Evolutionary conservation across 1,140 invertebrate species (phyloP).

Genomic region (Pinna nobilis): DNA sequence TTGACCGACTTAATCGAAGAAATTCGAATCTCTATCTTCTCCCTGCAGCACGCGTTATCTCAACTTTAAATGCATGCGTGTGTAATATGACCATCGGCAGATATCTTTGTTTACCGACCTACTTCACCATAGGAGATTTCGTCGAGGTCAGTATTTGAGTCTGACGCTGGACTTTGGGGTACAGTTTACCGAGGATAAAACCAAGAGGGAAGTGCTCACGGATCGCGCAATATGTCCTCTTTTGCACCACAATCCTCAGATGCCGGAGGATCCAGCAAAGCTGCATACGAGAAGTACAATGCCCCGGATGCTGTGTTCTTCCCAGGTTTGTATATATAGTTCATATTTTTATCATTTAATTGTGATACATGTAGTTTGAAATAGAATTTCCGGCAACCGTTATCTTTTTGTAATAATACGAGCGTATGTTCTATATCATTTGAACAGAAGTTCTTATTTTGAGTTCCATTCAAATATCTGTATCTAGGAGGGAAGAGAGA

Average conservation of each 20-base stretch:
- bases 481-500: not conserved
- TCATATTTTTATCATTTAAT: constrained; percentile 1
- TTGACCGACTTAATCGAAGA: too few relatives aligned
- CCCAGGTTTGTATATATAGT: constrained; percentile 39
- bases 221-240: constrained; percentile 65
- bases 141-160: too few relatives aligned
- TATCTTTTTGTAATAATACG: not conserved
- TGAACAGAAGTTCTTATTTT: constrained; percentile 7
- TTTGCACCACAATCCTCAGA: constrained; percentile 57
- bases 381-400: not conserved
- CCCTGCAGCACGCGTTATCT: too few relatives aligned
- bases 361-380: not conserved
- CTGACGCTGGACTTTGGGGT: too few relatives aligned
- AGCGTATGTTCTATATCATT: not conserved
- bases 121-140: too few relatives aligned
- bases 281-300: constrained; percentile 48
- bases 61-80: too few relatives aligned
- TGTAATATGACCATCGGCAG: too few relatives aligned
- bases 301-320: constrained; percentile 57
- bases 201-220: not conserved
- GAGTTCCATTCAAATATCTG: not conserved
- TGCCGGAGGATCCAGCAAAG: not conserved
- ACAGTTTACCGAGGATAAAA: too few relatives aligned
- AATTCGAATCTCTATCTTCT: too few relatives aligned
- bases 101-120: too few relatives aligned